Conservation (phyloP, 1,140 invertebrate species). For the Frieseomelitta varia region DNA sequence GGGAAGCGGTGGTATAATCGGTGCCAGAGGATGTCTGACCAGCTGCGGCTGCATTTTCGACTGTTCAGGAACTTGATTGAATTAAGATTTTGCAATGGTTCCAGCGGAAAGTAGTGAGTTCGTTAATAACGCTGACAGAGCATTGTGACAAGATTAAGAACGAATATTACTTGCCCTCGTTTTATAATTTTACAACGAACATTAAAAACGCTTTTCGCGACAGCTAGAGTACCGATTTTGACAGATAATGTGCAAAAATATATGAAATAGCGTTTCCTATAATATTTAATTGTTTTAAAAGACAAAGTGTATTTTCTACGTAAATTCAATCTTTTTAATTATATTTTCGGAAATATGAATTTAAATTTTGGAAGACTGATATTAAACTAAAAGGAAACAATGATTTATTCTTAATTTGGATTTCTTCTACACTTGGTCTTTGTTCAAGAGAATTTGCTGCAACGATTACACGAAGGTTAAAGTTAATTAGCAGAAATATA, state of each 20-base stretch:
- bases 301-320: too few species aligned
- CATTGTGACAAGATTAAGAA: background rate
- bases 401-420: background rate
- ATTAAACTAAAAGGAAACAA: too few species aligned
- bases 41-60: slow-evolving; percentile 36
- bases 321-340: too few species aligned
- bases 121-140: too few species aligned
- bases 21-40: slow-evolving; percentile 23
- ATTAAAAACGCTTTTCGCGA: too few species aligned
- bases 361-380: too few species aligned
- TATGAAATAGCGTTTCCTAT: too few species aligned
- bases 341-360: too few species aligned
- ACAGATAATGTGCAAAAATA: too few species aligned
- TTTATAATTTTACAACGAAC: too few species aligned
- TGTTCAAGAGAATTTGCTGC: background rate
- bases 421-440: background rate
- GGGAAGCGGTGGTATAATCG: slow-evolving; percentile 27
- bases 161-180: background rate
- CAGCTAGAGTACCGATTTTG: too few species aligned
- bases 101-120: background rate
- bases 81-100: slow-evolving; percentile 7
- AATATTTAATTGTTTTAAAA: too few species aligned
- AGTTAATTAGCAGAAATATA: slow-evolving; percentile 27
- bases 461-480: slow-evolving; percentile 3
- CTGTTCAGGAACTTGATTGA: slow-evolving; percentile 35